A percentile compares a stretch with the other conserved stretches of the same genome.
These are phyloP conservation scores for Anser brachyrhynchus DNA, from an alignment of 2,113 vertebrate genomes.

Conservation along the genomic window DNA sequence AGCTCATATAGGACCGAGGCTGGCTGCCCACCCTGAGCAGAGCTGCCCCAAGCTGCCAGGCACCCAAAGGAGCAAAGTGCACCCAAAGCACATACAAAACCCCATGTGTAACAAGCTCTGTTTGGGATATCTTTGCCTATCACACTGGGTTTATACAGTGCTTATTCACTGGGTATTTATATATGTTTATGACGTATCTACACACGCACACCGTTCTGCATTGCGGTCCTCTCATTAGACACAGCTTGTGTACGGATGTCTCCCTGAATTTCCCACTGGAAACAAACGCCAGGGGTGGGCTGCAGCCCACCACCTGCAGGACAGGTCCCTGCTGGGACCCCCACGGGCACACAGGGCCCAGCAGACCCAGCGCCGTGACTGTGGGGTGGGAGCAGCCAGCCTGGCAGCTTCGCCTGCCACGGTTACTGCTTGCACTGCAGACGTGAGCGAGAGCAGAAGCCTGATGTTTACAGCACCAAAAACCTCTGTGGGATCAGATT, in stretches of 20 bases:
- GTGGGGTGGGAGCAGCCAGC: background rate
- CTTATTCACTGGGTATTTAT: background rate
- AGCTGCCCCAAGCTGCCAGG: background rate
- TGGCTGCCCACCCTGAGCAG: background rate
- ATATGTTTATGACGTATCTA: background rate
- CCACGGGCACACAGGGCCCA: background rate
- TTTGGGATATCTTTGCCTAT: background rate
- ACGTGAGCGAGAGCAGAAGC: background rate
- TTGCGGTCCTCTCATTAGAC: background rate
- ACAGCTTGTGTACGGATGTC: background rate
- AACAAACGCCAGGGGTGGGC: background rate
- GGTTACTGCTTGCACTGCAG: background rate
- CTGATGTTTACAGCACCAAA: slow-evolving; percentile 17
- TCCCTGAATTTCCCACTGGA: background rate
- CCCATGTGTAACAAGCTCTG: background rate
- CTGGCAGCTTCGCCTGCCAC: background rate
- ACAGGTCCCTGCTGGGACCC: no score
- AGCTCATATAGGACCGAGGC: background rate
- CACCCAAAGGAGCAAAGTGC: background rate
- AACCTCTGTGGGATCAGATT: background rate
- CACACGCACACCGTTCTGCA: background rate
- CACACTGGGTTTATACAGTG: background rate
- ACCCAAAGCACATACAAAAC: background rate
- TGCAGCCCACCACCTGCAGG: background rate
- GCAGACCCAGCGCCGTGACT: accelerated